phyloP scores from a whole-genome alignment of 2,797 vertebrate species.

The Poecilia velifera region DNA sequence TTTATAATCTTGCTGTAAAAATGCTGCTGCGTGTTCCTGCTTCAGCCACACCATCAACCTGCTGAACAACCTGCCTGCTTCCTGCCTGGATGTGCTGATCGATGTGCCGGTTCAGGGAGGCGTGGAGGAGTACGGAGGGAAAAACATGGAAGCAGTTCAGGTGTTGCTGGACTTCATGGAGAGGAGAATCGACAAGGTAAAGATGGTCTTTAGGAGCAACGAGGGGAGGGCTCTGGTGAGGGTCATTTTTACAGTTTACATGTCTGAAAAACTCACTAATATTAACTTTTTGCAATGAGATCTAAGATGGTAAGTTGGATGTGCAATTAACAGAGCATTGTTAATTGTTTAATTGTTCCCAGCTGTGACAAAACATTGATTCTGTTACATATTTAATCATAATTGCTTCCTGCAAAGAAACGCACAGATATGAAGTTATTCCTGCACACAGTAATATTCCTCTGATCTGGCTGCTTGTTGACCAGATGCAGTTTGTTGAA shows the following conservation, averaged over 20 bases:
- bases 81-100: conserved; percentile 93
- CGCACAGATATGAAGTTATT: not conserved
- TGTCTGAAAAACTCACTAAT: not conserved
- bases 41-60: conserved; percentile 94
- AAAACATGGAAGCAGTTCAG: conserved; percentile 91
- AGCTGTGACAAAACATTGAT: not conserved
- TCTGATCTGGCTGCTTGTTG: not conserved
- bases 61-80: conserved; percentile 94
- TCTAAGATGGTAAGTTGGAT: not conserved
- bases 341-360: not conserved
- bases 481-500: too few species aligned
- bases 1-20: conserved; percentile 1
- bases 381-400: not conserved
- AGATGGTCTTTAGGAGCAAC: conserved; percentile 22
- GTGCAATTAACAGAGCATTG: not conserved
- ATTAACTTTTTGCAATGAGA: not conserved
- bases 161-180: conserved; percentile 94
- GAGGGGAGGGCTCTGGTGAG: not conserved
- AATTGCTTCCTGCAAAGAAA: not conserved
- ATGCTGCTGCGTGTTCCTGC: not conserved
- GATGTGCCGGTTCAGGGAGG: conserved; percentile 87
- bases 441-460: not conserved
- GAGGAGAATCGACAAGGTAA: conserved; percentile 97
- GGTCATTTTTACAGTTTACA: not conserved
- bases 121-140: conserved; percentile 85